These are phyloP conservation scores for Balearica regulorum DNA, from an alignment of 2,797 vertebrate species.

Conservation along the genomic window DNA sequence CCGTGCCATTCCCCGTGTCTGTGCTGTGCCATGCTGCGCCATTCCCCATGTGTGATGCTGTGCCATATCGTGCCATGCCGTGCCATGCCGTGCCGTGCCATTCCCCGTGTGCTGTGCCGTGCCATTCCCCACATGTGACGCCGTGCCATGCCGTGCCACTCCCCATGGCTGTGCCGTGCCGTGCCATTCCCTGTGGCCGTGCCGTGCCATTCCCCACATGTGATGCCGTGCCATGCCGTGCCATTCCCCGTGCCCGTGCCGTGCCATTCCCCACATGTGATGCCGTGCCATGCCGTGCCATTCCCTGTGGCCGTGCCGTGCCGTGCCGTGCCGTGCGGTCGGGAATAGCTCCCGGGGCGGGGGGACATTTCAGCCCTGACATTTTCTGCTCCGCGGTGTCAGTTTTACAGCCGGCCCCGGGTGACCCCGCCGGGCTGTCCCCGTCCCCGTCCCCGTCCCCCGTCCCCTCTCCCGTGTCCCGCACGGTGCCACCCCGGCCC, in stretches of 20 bases:
- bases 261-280: neutral
- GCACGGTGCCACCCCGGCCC: neutral
- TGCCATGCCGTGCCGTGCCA: neutral
- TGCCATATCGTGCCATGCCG: too few species aligned
- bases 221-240: neutral
- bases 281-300: neutral
- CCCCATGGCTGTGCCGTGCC: too few species aligned
- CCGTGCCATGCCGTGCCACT: too few species aligned
- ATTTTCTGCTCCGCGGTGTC: slow-evolving; percentile 33
- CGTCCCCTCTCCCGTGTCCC: neutral
- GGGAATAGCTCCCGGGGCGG: neutral
- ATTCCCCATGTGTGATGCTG: neutral
- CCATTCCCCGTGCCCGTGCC: neutral
- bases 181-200: neutral
- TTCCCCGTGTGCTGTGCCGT: neutral
- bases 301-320: too few species aligned
- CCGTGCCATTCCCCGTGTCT: too few species aligned
- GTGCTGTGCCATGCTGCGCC: neutral
- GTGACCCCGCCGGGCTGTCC: neutral
- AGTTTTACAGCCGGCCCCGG: slow-evolving; percentile 1
- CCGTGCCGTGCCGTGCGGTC: neutral
- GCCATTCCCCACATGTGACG: too few species aligned
- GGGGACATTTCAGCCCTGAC: neutral
- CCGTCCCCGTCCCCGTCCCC: neutral
- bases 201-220: too few species aligned